These are phyloP conservation scores for Apamea crenata DNA, from an alignment of 2,888 invertebrate species.

Conservation along the genomic window DNA sequence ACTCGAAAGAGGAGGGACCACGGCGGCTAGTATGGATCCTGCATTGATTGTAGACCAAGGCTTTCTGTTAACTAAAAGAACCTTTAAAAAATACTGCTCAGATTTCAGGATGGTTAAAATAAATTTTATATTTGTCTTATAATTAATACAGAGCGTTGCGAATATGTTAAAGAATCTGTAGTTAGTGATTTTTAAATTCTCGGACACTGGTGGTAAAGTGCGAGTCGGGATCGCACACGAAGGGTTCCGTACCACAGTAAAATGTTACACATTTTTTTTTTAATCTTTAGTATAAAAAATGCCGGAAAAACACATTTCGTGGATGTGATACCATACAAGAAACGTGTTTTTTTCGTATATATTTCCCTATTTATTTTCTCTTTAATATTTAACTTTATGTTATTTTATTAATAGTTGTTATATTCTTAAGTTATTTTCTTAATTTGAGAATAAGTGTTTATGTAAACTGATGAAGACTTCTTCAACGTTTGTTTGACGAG, in stretches of 20 bases:
- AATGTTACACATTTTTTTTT: too few species aligned
- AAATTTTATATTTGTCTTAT: background rate
- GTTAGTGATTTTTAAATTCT: background rate
- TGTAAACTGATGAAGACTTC: background rate
- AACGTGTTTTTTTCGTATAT: too few species aligned
- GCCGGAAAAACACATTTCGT: background rate
- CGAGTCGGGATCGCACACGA: background rate
- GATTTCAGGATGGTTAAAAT: background rate
- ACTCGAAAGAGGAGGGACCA: constrained; percentile 44
- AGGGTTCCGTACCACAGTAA: background rate
- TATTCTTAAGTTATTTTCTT: background rate
- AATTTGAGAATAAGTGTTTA: background rate
- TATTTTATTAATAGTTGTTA: background rate
- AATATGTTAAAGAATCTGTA: background rate
- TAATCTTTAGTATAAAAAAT: background rate
- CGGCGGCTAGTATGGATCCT: background rate
- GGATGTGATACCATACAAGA: background rate
- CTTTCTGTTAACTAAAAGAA: background rate
- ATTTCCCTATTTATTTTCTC: background rate
- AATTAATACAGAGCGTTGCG: too few species aligned
- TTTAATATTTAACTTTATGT: background rate
- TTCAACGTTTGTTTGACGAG: background rate
- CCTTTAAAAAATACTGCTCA: background rate
- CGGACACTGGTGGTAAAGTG: too few species aligned
- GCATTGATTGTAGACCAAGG: constrained; percentile 1